Base-by-base conservation (phyloP, 2,797 vertebrate genomes). In the Xenops minutus region DNA sequence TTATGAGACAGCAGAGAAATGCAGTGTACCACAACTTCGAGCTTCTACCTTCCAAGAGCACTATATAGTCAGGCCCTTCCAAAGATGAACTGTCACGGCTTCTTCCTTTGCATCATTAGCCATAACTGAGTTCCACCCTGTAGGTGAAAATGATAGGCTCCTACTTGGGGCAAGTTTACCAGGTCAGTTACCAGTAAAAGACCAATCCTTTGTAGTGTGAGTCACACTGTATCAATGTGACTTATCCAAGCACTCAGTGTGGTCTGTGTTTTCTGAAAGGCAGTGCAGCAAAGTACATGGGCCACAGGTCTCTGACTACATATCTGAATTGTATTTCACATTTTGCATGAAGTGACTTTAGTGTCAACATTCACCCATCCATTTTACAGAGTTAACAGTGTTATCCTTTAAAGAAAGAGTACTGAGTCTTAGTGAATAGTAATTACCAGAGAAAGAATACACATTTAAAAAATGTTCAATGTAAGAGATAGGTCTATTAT, bases 401-500 rank as follows among this genome's bases (percentile, higher is more conserved):
- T 62, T 68, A 78, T 82, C 51, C 44, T 68, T 89, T 59, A 84
- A 81, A 91, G 54, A 85, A 93, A 72, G 49, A 51, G 26, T 23
- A 68, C 39, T 54, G 52, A 83, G 58, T 62, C 54, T 88, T 93
- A 84, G 87, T 59, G 77, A 92, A 89, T 4, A 93, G 36, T 66
- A 95, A 92, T 82, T 79, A 82, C 26, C 36, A 71, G 2, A 10
- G 63, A 92, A 93, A 29, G 66, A 44, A 84, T 18, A 78, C 0
- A 10, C 62, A 82, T 69, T 88, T 86, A 21, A 93, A 88, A 88
- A 88, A 66, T 26, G 73, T 64, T 72, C 48, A 37, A 0, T 66
- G 46, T 54, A 69, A 92, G n/a, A 88, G 24, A 86, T 7, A 72
- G 69, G 59, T n/a, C 43, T 76, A 94, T 89, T 95, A 88, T 86